Percentiles rank a stretch among this genome's conserved stretches.
Conservation (phyloP, 2,888 invertebrate species). For the Drosophila maculinotata region DNA sequence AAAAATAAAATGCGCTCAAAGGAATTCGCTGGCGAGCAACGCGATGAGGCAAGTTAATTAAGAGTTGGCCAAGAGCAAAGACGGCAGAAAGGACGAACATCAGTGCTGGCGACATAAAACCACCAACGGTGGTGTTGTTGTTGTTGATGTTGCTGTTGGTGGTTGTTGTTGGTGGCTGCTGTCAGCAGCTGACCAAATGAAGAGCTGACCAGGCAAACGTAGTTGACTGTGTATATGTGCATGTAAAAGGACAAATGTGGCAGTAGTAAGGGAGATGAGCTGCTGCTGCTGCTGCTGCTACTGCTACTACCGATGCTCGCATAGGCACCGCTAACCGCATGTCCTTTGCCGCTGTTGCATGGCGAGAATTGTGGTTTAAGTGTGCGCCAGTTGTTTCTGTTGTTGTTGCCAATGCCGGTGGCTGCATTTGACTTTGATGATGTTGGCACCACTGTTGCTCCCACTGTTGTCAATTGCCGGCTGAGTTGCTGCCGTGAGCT, state of each 20-base stretch:
- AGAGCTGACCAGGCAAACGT: conserved; percentile 67
- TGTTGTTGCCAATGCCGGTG: conserved; percentile 2
- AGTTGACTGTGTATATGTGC: conserved; percentile 28
- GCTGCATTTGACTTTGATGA: conserved; percentile 63
- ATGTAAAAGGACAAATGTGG: neutral
- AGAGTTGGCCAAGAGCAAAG: conserved; percentile 66
- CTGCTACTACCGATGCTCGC: conserved; percentile 25
- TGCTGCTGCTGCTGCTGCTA: neutral
- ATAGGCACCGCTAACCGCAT: conserved; percentile 56
- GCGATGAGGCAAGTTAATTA: conserved; percentile 73
- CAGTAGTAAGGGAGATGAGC: neutral
- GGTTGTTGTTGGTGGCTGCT: conserved; percentile 37
- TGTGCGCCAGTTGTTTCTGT: conserved; percentile 25
- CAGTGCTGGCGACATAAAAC: conserved; percentile 51
- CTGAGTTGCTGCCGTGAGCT: conserved; percentile 23
- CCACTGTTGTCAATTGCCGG: conserved; percentile 35
- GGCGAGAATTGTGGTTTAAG: conserved; percentile 60
- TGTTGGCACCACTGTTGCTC: conserved; percentile 41
- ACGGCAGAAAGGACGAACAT: conserved; percentile 33
- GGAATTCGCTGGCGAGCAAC: conserved; percentile 57
- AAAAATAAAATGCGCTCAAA: conserved; percentile 72
- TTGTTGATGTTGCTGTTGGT: conserved; percentile 21
- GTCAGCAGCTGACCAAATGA: conserved; percentile 73
- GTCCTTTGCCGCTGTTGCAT: conserved; percentile 52
- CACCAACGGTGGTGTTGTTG: conserved; percentile 51